These are phyloP conservation scores for Peromyscus melanophrys DNA, from an alignment of 2,797 vertebrate species.

Conservation along the genomic window DNA sequence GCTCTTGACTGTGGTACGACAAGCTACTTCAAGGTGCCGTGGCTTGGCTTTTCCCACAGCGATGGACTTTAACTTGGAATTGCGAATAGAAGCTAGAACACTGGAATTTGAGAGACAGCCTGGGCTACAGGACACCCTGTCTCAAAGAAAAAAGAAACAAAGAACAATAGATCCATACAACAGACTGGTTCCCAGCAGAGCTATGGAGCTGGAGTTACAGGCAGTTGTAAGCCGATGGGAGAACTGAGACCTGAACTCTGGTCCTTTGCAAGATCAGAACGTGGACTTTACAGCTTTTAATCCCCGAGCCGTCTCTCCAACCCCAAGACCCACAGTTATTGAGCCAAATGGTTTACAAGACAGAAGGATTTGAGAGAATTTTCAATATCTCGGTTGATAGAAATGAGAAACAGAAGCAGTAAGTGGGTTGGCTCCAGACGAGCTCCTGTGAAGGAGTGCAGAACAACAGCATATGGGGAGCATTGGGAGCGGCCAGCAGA, in stretches of 20 bases:
- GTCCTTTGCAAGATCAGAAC: background rate
- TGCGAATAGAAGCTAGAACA: background rate
- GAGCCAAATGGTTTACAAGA: slow-evolving; percentile 22
- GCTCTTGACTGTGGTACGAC: background rate
- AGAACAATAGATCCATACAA: background rate
- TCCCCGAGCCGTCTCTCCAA: background rate
- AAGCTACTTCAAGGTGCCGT: background rate
- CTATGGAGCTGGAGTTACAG: background rate
- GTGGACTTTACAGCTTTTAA: background rate
- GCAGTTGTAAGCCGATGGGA: background rate
- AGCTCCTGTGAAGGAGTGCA: slow-evolving; percentile 7
- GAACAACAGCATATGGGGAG: background rate
- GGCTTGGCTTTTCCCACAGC: background rate
- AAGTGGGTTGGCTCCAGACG: background rate
- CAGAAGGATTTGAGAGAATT: background rate
- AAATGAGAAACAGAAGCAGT: slow-evolving; percentile 28
- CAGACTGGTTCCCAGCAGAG: background rate
- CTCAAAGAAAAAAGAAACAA: background rate
- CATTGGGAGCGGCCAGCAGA: background rate
- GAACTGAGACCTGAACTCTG: background rate
- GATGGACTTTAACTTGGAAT: background rate
- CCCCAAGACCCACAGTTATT: background rate
- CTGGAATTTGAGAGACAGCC: background rate
- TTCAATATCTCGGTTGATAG: slow-evolving; percentile 61
- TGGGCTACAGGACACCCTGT: background rate